Evolutionary conservation across 2,113 vertebrate species (phyloP).

Genomic region (Corythoichthys intestinalis): DNA sequence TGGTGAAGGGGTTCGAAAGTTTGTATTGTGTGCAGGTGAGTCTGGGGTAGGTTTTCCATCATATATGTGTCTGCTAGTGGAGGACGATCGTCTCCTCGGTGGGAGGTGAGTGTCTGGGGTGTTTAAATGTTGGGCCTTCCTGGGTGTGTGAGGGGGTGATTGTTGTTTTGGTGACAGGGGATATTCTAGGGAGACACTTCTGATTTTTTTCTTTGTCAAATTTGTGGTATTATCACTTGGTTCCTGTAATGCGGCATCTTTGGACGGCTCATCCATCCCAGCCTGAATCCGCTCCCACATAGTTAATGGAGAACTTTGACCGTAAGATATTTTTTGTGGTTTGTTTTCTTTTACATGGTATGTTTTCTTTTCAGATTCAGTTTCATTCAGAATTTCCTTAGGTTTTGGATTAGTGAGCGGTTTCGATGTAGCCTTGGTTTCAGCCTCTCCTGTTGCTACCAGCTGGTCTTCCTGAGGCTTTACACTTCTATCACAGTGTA

Average conservation of each 20-base stretch:
- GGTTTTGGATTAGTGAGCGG: background rate
- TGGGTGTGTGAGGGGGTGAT: slow-evolving; percentile 5
- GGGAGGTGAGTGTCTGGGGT: background rate
- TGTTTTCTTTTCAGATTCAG: slow-evolving; percentile 1
- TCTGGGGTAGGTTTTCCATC: slow-evolving; percentile 24
- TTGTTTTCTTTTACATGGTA: slow-evolving; percentile 9
- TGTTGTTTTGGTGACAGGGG: background rate
- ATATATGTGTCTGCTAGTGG: background rate
- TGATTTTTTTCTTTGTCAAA: background rate
- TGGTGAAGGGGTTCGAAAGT: slow-evolving; percentile 21
- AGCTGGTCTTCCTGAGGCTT: background rate
- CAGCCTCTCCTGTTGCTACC: background rate
- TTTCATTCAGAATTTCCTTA: slow-evolving; percentile 8
- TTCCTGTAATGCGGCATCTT: background rate
- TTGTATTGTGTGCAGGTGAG: slow-evolving; percentile 2
- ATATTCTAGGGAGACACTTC: background rate
- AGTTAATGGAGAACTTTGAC: background rate
- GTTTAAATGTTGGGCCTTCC: slow-evolving; percentile 18
- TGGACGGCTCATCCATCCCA: background rate
- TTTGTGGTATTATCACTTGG: background rate
- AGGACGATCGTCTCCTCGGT: background rate
- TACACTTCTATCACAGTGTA: background rate
- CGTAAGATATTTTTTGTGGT: slow-evolving; percentile 23
- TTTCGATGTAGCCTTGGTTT: background rate
- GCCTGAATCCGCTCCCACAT: background rate